A percentile compares a stretch with the other conserved stretches of the same genome.
phyloP scores from a whole-genome alignment of 2,888 invertebrate genomes.

The Holacanthella duospinosa region DNA sequence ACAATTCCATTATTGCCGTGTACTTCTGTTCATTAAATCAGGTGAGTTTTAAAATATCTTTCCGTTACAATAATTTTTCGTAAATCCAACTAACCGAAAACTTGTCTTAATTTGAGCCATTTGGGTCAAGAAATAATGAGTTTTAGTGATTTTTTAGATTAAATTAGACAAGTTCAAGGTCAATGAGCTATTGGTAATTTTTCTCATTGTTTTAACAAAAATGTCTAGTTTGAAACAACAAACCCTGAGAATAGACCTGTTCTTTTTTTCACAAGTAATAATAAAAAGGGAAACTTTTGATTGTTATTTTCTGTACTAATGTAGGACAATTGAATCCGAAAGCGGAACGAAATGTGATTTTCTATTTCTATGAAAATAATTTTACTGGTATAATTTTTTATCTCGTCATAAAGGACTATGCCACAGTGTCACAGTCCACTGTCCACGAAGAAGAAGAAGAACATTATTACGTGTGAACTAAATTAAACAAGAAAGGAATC shows the following conservation, averaged over 20 bases:
- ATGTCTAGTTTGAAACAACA: too few relatives aligned
- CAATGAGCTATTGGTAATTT: not conserved
- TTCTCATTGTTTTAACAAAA: not conserved
- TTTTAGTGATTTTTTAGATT: too few relatives aligned
- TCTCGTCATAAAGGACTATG: too few relatives aligned
- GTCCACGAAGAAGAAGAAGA: not conserved
- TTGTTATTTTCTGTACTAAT: not conserved
- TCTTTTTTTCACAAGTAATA: not conserved
- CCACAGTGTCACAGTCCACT: not conserved
- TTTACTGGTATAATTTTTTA: not conserved
- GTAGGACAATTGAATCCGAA: not conserved
- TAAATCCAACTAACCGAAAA: too few relatives aligned
- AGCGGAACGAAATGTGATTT: not conserved
- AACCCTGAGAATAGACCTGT: too few relatives aligned
- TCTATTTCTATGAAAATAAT: not conserved
- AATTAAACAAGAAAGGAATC: not conserved
- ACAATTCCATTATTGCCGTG: not conserved
- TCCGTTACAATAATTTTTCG: not conserved
- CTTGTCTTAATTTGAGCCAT: too few relatives aligned
- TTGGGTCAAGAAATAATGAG: too few relatives aligned
- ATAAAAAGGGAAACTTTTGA: not conserved
- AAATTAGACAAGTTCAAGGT: not conserved
- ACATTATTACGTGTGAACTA: too few relatives aligned
- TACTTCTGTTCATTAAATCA: too few relatives aligned
- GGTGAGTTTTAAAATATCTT: too few relatives aligned